Evolutionary conservation across 35 echinoderm and acorn worm species (phyloP).

Genomic region (Eucidaris tribuloides): DNA sequence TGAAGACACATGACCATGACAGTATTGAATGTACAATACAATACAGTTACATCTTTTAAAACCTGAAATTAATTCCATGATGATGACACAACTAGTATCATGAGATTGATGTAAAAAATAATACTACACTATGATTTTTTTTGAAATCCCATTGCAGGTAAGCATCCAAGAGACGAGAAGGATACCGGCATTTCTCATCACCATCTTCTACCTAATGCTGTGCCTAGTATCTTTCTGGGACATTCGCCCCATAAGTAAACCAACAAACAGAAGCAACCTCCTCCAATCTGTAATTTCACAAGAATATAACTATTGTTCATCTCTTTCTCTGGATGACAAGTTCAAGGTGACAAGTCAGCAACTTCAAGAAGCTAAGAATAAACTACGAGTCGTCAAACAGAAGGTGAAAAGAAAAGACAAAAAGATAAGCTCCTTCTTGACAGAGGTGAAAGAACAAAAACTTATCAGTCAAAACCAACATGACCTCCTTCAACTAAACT

Average conservation of each 20-base stretch:
- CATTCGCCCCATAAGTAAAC: not conserved
- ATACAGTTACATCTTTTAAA: not conserved
- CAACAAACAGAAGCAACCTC: not conserved
- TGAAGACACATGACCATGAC: too few species aligned
- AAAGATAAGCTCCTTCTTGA: slow-evolving; percentile 34
- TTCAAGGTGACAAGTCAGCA: slow-evolving; percentile 32
- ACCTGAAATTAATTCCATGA: not conserved
- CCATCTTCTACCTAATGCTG: not conserved
- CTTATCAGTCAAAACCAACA: slow-evolving; percentile 34
- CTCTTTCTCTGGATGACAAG: slow-evolving; percentile 8
- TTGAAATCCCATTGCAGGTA: slow-evolving; percentile 1
- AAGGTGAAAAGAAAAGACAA: slow-evolving; percentile 50
- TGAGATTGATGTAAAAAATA: not conserved
- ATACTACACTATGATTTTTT: not conserved
- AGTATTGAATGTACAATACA: not conserved
- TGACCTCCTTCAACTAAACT: slow-evolving; percentile 42
- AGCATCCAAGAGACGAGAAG: not conserved
- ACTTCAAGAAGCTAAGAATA: slow-evolving; percentile 31
- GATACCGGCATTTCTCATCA: not conserved
- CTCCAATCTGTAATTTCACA: not conserved
- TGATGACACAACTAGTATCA: not conserved
- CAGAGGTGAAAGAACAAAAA: slow-evolving; percentile 36
- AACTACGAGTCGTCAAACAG: slow-evolving; percentile 53
- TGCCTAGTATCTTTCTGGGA: not conserved
- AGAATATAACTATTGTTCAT: not conserved